These are phyloP conservation scores for Castor canadensis DNA, from an alignment of 2,113 vertebrate genomes.

Conservation along the genomic window DNA sequence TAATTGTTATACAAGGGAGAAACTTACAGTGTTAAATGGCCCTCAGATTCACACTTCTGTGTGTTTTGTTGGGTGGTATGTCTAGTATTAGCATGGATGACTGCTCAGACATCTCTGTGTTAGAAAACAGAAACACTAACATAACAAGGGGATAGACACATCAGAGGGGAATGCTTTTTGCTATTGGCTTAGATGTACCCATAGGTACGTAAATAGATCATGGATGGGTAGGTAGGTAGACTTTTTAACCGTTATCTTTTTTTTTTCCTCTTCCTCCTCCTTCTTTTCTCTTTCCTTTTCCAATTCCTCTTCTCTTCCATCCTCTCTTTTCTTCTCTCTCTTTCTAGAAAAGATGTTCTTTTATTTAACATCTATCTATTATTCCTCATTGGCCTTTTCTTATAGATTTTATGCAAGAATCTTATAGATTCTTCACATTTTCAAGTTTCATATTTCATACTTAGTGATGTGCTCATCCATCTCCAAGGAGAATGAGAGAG, in stretches of 20 bases:
- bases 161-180: not conserved
- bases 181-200: not conserved
- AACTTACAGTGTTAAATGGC: conserved; percentile 79
- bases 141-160: not conserved
- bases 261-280: not conserved
- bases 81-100: conserved; percentile 59
- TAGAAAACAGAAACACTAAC: conserved; percentile 42
- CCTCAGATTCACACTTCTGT: conserved; percentile 67
- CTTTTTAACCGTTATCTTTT: too few relatives aligned
- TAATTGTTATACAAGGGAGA: conserved; percentile 81
- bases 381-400: not conserved
- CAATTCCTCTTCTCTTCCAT: too few relatives aligned
- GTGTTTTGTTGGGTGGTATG: conserved; percentile 77
- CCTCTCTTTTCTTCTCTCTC: too few relatives aligned
- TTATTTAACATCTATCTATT: not conserved
- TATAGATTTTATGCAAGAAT: not conserved
- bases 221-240: not conserved
- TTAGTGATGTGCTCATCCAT: not conserved
- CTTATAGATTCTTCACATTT: not conserved
- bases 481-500: not conserved
- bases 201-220: not conserved
- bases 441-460: not conserved
- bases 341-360: not conserved
- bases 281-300: not conserved
- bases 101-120: conserved; percentile 50